Evolutionary conservation across 2,797 vertebrate species (phyloP), one percentile per base, ranked within the genome.

Genomic region (Smutsia gigantea): DNA sequence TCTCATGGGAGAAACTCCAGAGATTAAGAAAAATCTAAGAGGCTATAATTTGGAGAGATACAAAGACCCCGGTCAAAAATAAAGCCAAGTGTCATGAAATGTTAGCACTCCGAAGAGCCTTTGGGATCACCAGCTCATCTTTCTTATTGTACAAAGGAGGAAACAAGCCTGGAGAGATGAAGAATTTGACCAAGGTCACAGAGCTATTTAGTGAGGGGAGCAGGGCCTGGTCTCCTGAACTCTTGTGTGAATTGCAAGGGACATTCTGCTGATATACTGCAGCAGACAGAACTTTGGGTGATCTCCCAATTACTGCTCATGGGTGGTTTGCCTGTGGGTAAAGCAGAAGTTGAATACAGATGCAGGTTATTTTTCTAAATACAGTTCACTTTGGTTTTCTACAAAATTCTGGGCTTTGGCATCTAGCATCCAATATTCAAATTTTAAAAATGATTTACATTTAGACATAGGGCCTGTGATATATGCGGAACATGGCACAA

Each of bases 61-160:
- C 34, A 90, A 84, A 82, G 90, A 77, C 12, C 34, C 34, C 83
- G 55, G 64, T 81, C 84, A 92, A 81, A 94, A 85, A 57, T 63
- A 63, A 85, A 90, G 85, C 82, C 94, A 83, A 78, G 18, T n/a
- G 37, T 85, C 71, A 69, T 49, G 68, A 96, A 82, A 86, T 82
- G 66, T 90, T 82, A 86, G 27, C 34, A 59, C 37, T 63, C 42
- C 31, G 53, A 57, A 61, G 87, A 66, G 8, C 51, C 68, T 75
- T 63, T 1, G 18, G 81, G 29, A 31, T 63, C 53, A 51, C 5
- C 17, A 37, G 25, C 13, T 84, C 74, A 31, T 94, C 75, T n/a
- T 51, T 84, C 75, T 85, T 53, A 25, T 78, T 92, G 85, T 77
- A 31, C 6, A 10, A 64, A 90, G 15, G 59, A 88, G 34, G 55